Evolutionary conservation across 2,113 vertebrate genomes (phyloP).

Genomic region (Catharus fuscescens): DNA sequence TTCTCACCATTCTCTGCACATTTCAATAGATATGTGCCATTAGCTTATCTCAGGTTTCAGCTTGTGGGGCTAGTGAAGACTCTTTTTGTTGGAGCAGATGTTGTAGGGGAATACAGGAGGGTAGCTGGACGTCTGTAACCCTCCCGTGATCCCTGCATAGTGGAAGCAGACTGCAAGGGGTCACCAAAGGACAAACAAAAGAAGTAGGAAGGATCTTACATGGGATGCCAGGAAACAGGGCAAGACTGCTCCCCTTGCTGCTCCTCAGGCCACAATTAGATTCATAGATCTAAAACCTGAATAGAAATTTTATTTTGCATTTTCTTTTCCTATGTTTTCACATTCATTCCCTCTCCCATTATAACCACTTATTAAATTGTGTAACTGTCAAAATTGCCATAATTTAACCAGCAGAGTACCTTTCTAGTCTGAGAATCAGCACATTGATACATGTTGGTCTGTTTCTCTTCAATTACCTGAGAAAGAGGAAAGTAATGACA

Average conservation of each 20-base stretch:
- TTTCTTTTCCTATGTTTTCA: not conserved
- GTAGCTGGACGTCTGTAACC: not conserved
- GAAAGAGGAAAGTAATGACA: constrained; percentile 34
- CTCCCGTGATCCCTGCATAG: not conserved
- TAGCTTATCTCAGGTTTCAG: not conserved
- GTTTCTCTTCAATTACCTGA: not conserved
- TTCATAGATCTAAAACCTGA: not conserved
- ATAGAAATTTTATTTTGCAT: not conserved
- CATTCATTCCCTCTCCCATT: not conserved
- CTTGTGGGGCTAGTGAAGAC: not conserved
- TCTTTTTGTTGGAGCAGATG: not conserved
- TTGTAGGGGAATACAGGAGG: not conserved
- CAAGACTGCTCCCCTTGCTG: not conserved
- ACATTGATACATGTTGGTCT: not conserved
- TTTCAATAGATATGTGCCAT: not conserved
- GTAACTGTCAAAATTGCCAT: not conserved
- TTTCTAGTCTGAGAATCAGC: not conserved
- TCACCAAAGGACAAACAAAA: not conserved
- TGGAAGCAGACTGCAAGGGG: not conserved
- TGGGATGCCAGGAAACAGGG: not conserved
- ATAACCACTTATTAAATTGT: not conserved
- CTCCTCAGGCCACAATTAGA: not conserved
- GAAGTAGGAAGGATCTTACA: not conserved
- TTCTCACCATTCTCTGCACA: not conserved
- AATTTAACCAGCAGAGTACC: not conserved